Evolutionary conservation across 2,113 vertebrate genomes (phyloP), one percentile per base, ranked within the genome.

Genomic region (Podarcis raffonei): DNA sequence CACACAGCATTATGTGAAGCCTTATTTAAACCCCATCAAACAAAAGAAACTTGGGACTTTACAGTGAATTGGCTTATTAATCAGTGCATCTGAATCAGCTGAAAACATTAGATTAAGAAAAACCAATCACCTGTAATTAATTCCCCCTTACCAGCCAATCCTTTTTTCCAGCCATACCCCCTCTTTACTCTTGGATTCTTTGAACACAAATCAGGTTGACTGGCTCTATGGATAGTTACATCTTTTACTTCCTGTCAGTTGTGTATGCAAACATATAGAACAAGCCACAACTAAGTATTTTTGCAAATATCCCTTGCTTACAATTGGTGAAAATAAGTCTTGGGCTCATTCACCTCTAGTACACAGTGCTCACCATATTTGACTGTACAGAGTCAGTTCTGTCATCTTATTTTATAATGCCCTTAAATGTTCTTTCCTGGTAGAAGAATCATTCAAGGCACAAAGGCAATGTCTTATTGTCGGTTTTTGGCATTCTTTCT

Each of bases 401-500:
- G 18, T 74, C 59, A 57, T 84, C 65, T 77, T 32, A 37, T 88
- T 88, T 69, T 77, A n/a, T 37, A 37, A 59, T 59, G 25, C 32
- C 81, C 32, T 81, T 80, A 71, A 68, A 27, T 12, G 42, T 42
- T 35, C 71, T 53, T 15, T 74, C 62, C 20, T 57, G 27, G 74
- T 20, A 68, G 77, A 25, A 77, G 32, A 72, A 53, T 18, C 22
- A 30, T 32, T 2, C 39, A 27, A 25, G n/a, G 68, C 6, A 32
- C 27, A 81, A 87, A 53, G 75, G 9, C 84, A 90, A 59, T 12
- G 66, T 80, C 3, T 12, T 48, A 48, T 83, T 83, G 22, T 2
- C 27, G 87, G 83, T 86, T 91, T 95, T 82, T 37, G 72, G 72
- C 84, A 88, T 94, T 94, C 91, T 87, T 86, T 94, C 90, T 88